Evolutionary conservation across 2,113 vertebrate species (phyloP), one percentile per base, ranked within the genome.

Genomic region (Gnathonemus longibarbis): DNA sequence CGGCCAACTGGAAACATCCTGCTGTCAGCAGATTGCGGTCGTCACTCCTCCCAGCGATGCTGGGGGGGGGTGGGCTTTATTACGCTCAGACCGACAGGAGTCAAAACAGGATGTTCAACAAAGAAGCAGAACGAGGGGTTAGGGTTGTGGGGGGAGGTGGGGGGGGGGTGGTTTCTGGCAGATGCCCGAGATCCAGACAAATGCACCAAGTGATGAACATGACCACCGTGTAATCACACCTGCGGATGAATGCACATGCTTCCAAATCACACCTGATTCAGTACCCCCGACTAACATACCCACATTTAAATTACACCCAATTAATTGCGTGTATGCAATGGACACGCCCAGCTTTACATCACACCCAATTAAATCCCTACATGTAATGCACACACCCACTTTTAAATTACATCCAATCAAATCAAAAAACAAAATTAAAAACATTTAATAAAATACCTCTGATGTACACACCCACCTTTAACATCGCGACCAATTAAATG

Each of bases 381-480:
- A 66, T 13, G 46, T 24, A 19, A 58, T 91, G 27, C 45, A 66
- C 49, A 77, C 49, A 49, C 77, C 48, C 58, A 84, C 85, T 42
- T 27, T 86, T 90, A 90, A 90, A 91, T 90, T 86, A 90, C 74
- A 80, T 45, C 84, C 31, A 17, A 13, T 48, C 21, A 48, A 42
- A 66, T 66, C 2, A 11, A 52, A 52, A 52, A 52, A 52, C 13
- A 15, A 52, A 39, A 80, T 8, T 77, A 42, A 42, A 19, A 42
- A 80, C 0, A 80, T 19, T 17, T 80, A 39, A 77, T 77, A 6
- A 77, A 77, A 39, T 80, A 42, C n/a, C 35, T 80, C 74, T 39
- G 35, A 80, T 80, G 15, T 19, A 21, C 35, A 80, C 74, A 2
- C 15, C 35, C 74, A 77, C 74, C 27, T 35, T 77, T 7, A 42